Conservation (phyloP, 2,888 invertebrate species). For the Carcina quercana region DNA sequence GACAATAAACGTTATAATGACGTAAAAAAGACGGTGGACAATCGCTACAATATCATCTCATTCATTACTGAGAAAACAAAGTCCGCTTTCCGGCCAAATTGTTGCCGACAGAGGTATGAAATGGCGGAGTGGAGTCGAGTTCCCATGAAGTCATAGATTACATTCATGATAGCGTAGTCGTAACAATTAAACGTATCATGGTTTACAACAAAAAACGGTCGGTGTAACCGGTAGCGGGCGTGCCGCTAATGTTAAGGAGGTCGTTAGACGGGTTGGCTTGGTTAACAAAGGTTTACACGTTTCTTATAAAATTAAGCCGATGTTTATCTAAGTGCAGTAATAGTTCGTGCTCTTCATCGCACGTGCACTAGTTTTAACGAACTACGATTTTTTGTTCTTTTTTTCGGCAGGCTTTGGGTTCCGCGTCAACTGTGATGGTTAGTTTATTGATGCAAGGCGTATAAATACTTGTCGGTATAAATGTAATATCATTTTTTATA, state of each 20-base stretch:
- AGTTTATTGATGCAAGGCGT: too few relatives aligned
- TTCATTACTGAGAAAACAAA: conserved; percentile 61
- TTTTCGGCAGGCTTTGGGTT: conserved; percentile 22
- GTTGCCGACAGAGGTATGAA: conserved; percentile 51
- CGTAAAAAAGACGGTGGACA: conserved; percentile 37
- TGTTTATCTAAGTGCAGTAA: conserved; percentile 58
- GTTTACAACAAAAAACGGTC: conserved; percentile 41
- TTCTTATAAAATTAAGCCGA: conserved; percentile 65
- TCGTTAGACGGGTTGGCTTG: conserved; percentile 28
- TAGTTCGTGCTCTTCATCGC: conserved; percentile 48
- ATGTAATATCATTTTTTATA: too few relatives aligned
- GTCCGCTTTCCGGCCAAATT: conserved; percentile 35
- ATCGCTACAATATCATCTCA: conserved; percentile 39
- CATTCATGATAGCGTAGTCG: conserved; percentile 48
- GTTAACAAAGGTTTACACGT: conserved; percentile 59
- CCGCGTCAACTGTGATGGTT: too few relatives aligned
- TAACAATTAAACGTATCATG: conserved; percentile 64
- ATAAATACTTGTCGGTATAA: too few relatives aligned
- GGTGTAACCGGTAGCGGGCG: conserved; percentile 63
- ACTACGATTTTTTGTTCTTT: conserved; percentile 26
- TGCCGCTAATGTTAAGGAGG: conserved; percentile 62
- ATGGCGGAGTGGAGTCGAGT: conserved; percentile 49
- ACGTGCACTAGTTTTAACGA: conserved; percentile 65
- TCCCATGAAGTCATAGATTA: conserved; percentile 67
- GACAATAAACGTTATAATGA: conserved; percentile 49